Evolutionary conservation across 2,888 invertebrate species (phyloP), one percentile per base, ranked within the genome.

Genomic region (Thecocarcelia acutangulata): DNA sequence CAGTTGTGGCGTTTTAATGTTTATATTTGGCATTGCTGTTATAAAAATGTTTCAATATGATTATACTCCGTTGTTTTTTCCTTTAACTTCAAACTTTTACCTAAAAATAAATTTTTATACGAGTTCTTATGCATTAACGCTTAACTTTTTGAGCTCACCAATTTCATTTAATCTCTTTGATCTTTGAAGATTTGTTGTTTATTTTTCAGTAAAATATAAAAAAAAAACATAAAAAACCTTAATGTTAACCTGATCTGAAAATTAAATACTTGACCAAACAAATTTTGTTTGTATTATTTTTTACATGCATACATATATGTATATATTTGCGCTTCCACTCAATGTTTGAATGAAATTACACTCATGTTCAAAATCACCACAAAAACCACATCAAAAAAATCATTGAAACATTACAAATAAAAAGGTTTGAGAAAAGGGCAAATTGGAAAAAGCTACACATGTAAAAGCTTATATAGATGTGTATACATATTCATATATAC

Each of bases 341-440:
- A 17, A 61, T 72, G 42, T 72, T 81, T 42, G 44, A 73, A 69
- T 64, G 54, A 37, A 69, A 33, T 37, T 69, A 64, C 82, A 70
- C 58, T 74, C 74, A 78, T 78, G 74, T 74, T 70, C 21, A 74
- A 78, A 82, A 66, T 46, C 40, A 69, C 82, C 82, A 66, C 82
- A 82, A 74, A 73, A 78, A 70, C 82, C 82, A 74, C 82, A 78
- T 82, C 69, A 82, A 82, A 74, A 74, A 70, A 64, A 63, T 46
- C 52, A 80, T 63, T 63, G 21, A 68, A 56, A 74, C 63, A 50
- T 63, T 54, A 48, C 48, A 17, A 54, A 46, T 37, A 44, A 59
- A 79, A 66, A 37, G 9, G 54, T 54, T 64, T 59, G 21, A 28
- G 59, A 63, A 61, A 61, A 17, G 11, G 21, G 3, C 17, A 58